A percentile compares a stretch with the other conserved stretches of the same genome.
Conservation (phyloP, 2,797 vertebrate genomes). For the Enteromius trimaculatus region DNA sequence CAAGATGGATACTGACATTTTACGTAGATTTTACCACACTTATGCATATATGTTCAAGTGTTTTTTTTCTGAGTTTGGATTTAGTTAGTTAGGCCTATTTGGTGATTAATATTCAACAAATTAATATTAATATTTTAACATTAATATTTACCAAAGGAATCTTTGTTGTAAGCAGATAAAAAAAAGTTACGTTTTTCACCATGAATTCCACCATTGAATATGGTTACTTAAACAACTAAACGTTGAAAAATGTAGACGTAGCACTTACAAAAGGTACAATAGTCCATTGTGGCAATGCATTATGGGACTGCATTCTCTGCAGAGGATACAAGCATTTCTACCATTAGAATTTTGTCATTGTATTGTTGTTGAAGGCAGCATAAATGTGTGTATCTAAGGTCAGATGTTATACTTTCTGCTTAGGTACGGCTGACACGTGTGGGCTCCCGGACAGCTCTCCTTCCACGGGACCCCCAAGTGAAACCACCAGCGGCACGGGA, state of each 20-base stretch:
- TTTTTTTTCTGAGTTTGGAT: not conserved
- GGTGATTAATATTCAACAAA: no score
- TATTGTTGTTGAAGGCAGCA: not conserved
- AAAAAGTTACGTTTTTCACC: not conserved
- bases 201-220: not conserved
- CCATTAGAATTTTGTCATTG: not conserved
- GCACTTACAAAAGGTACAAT: not conserved
- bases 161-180: not conserved
- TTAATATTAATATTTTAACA: no score
- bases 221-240: not conserved
- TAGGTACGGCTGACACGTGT: constrained; percentile 79
- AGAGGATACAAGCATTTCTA: not conserved
- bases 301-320: not conserved
- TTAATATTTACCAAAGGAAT: no score
- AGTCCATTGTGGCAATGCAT: not conserved
- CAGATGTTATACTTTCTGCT: not conserved
- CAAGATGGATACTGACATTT: not conserved
- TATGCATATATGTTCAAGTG: not conserved
- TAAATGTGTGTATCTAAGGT: not conserved
- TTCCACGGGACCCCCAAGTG: constrained; percentile 79
- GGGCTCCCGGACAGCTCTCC: constrained; percentile 74
- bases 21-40: not conserved
- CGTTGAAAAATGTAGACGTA: not conserved
- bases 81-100: not conserved
- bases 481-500: constrained; percentile 80